Evolutionary conservation across 2,888 invertebrate genomes (phyloP).

Genomic region (Diaphora mendica): DNA sequence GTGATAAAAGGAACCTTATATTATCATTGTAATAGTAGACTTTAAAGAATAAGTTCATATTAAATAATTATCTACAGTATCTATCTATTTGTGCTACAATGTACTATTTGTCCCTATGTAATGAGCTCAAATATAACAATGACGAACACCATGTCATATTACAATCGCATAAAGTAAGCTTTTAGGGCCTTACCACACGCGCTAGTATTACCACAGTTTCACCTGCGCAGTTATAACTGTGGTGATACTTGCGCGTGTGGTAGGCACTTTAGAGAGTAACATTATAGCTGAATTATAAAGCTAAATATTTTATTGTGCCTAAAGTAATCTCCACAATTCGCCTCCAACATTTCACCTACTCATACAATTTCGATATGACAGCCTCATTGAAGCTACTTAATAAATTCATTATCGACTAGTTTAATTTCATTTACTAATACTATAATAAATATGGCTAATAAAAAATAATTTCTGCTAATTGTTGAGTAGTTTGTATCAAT

Average conservation of each 20-base stretch:
- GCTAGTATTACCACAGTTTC: no score
- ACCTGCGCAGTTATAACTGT: no score
- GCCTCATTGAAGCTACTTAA: slow-evolving; percentile 65
- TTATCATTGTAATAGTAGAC: slow-evolving; percentile 21
- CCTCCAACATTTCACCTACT: slow-evolving; percentile 20
- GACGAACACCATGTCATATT: slow-evolving; percentile 21
- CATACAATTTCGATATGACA: slow-evolving; percentile 59
- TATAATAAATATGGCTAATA: slow-evolving; percentile 66
- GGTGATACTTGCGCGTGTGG: no score
- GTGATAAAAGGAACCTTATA: slow-evolving; percentile 35
- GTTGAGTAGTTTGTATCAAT: slow-evolving; percentile 68
- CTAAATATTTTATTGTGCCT: slow-evolving; percentile 19
- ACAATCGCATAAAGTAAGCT: slow-evolving; percentile 25
- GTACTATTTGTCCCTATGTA: slow-evolving; percentile 15
- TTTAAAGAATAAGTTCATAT: slow-evolving; percentile 10
- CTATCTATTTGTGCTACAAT: slow-evolving; percentile 34
- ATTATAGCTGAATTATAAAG: slow-evolving; percentile 20
- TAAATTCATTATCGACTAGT: slow-evolving; percentile 68
- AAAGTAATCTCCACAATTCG: slow-evolving; percentile 16
- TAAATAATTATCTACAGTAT: slow-evolving; percentile 20
- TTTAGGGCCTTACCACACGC: no score
- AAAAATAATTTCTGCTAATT: slow-evolving; percentile 65
- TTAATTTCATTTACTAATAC: slow-evolving; percentile 61
- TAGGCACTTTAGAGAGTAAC: slow-evolving; percentile 14
- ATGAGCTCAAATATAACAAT: slow-evolving; percentile 33